A percentile compares a stretch with the other conserved stretches of the same genome.
phyloP scores from a whole-genome alignment of 2,888 invertebrate species.

The Germaria angustata region DNA sequence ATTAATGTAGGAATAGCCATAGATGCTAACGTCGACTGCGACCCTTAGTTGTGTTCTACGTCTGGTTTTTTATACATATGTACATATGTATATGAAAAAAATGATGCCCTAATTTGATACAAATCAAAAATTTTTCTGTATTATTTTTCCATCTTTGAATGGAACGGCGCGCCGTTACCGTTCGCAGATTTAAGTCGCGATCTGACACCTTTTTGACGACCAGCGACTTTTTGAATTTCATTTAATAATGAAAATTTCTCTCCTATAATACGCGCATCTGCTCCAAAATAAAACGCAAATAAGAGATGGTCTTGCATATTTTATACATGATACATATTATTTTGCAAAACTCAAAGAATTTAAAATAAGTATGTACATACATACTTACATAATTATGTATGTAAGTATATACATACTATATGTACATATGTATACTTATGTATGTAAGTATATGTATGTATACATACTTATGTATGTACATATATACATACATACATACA shows the following conservation, averaged over 20 bases:
- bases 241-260: no score
- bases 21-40: neutral
- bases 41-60: neutral
- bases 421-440: neutral
- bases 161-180: neutral
- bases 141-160: neutral
- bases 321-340: neutral
- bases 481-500: neutral
- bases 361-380: neutral
- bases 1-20: neutral
- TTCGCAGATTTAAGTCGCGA: no score
- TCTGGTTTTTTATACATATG: neutral
- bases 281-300: no score
- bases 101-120: conserved; percentile 48
- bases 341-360: no score
- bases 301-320: no score
- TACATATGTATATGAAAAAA: conserved; percentile 1
- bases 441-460: no score
- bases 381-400: neutral
- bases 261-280: no score
- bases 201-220: no score
- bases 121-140: conserved; percentile 26
- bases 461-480: neutral
- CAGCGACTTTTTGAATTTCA: no score
- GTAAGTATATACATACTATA: neutral